Base-by-base conservation (phyloP, 1,140 invertebrate species). In the Orchesella cincta region DNA sequence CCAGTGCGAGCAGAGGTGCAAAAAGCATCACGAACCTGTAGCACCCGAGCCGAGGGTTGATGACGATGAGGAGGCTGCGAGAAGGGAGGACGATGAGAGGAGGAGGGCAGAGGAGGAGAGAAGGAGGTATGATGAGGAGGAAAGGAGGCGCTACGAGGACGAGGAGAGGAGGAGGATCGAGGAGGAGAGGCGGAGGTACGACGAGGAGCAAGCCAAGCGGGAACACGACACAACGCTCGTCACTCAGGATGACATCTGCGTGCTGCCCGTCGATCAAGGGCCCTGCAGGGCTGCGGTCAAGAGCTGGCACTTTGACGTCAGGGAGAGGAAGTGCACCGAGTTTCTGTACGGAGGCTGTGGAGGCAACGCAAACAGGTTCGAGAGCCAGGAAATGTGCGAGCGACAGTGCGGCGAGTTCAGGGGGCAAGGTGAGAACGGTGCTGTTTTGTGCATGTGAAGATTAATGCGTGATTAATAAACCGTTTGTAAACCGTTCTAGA, bases 321-420 rank as follows among this genome's bases (percentile, higher is more conserved):
- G 85, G 0, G 85, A 84, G 20, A n/a, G 75, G 16, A 76, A 83
- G 12, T 95, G 93, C 83, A 86, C 89, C 35, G 87, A 89, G 26
- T 95, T 96, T 84, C 86, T 89, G 3, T 96, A 93, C 83, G 90
- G 91, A 12, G 94, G 94, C 12, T 96, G 94, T 84, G 90, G 90
- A 67, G 94, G 94, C 62, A 96, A 94, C 83, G 90, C 90, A 23
- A 96, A 96, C 83, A 88, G 92, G 83, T 96, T 93, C 86, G 84
- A 90, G 54, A 87, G 90, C 0, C 90, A 91, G 83, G 94, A 96
- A 84, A 91, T 93, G 74, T 96, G 94, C 83, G 90, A 94, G 83
- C 86, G 93, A 79, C 88, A 90, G 35, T 95, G 94, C 82, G 92
- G 93, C 73, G 84, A 84, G 54, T 93, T 92, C 86, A 87, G 88